Base-by-base conservation (phyloP, 2,113 vertebrate species). In the Notiomystis cincta region DNA sequence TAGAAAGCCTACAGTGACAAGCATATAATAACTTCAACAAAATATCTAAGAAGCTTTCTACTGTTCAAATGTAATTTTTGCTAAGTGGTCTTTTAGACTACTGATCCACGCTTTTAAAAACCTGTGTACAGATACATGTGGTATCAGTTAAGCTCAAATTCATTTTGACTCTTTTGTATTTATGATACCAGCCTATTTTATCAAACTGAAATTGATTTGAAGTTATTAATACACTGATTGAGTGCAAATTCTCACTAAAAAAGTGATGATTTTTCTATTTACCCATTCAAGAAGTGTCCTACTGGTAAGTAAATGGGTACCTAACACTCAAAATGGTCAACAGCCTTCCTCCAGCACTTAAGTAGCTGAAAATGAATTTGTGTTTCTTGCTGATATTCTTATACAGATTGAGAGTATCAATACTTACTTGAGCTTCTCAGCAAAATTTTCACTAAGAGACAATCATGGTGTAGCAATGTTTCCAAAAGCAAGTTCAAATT, bases 341-440 rank as follows among this genome's bases (percentile, higher is more conserved):
- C 7, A 76, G 48, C 18, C 17, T 66, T 93, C 40, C 50, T 30
- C 58, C 67, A 84, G 57, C 33, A 95, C 31, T 87, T 18, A 38
- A 92, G 18, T 38, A 67, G 30, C 27, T 64, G 91, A 93, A 94
- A 91, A 47, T 21, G 2, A 72, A 31, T 67, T 30, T 62, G 23
- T 48, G 5, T 80, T 94, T 85, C 76, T 86, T 30, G 16, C 37
- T 73, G 57, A 95, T 58, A 82, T 56, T 95, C 48, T 90, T 65
- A 18, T 3, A 82, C 51, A 31, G 45, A 83, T n/a, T 67, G 50
- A 58, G 37, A 95, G 33, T 24, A 77, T 47, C 90, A 89, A 94
- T 96, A 98, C 99, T 99, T 98, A 99, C 99, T 72, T 95, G 98
- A 99, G 92, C 98, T 98, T 96, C 96, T 98, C 96, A 99, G 95